Conservation (phyloP, 2,113 vertebrate genomes). For the Corythoichthys intestinalis region DNA sequence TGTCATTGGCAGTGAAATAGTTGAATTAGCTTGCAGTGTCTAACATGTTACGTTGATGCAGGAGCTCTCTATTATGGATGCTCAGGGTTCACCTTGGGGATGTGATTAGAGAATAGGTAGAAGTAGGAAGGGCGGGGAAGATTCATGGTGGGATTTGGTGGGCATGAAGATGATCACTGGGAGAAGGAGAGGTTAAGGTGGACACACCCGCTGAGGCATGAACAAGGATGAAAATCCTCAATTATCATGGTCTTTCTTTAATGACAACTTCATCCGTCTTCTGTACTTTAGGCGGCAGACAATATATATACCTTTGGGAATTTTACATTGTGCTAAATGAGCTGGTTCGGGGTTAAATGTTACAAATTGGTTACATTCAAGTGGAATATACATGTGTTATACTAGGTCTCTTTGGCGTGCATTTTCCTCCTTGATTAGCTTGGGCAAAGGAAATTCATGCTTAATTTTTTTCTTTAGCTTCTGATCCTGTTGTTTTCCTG, state of each 20-base stretch:
- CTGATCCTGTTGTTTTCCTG: too few species aligned
- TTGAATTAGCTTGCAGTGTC: slow-evolving; percentile 29
- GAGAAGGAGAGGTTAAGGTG: slow-evolving; percentile 10
- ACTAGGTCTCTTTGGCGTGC: too few species aligned
- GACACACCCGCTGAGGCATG: slow-evolving; percentile 13
- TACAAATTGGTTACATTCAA: background rate
- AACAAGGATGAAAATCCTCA: slow-evolving; percentile 18
- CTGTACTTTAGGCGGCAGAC: slow-evolving; percentile 13
- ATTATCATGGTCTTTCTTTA: slow-evolving; percentile 29
- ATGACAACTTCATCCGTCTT: slow-evolving; percentile 31
- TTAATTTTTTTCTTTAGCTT: too few species aligned
- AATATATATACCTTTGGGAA: background rate
- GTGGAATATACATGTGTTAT: background rate
- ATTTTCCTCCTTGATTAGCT: too few species aligned
- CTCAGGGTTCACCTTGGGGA: slow-evolving; percentile 60
- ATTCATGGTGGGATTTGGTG: slow-evolving; percentile 24
- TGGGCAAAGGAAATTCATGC: too few species aligned
- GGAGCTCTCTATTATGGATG: slow-evolving; percentile 27
- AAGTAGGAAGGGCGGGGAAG: slow-evolving; percentile 7
- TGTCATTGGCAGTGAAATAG: slow-evolving; percentile 14
- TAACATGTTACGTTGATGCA: slow-evolving; percentile 5
- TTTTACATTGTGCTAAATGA: background rate
- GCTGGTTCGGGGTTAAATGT: background rate
- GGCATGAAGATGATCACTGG: slow-evolving; percentile 14
- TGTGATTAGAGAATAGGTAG: slow-evolving; percentile 20